phyloP scores from a whole-genome alignment of 2,797 vertebrate species.

The Fringilla coelebs region DNA sequence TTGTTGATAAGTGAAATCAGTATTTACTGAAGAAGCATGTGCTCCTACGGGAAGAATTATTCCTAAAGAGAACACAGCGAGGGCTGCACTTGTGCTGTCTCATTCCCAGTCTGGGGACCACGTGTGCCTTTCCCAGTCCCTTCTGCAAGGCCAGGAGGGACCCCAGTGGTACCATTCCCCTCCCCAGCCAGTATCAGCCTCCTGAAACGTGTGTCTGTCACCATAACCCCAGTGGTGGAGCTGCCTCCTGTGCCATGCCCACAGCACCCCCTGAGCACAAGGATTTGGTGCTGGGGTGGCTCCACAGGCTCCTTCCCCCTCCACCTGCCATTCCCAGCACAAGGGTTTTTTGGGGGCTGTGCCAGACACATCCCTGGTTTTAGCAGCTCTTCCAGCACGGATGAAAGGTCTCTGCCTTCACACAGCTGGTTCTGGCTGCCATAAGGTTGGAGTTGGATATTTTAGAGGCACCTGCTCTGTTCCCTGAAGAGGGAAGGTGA shows the following conservation, averaged over 20 bases:
- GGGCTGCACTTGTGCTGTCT: not conserved
- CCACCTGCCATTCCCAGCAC: not conserved
- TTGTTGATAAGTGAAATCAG: not conserved
- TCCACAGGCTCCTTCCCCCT: not conserved
- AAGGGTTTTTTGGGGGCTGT: not conserved
- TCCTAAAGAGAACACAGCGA: fast-evolving
- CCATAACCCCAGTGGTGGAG: not conserved
- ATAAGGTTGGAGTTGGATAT: not conserved
- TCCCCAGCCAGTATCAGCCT: not conserved
- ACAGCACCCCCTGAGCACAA: not conserved
- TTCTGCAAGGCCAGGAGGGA: not conserved
- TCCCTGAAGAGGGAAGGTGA: not conserved
- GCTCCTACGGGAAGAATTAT: not conserved
- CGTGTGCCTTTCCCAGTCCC: not conserved
- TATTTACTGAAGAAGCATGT: not conserved
- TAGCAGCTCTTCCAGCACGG: not conserved
- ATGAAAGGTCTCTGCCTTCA: not conserved
- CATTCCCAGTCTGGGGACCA: not conserved
- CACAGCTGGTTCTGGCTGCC: not conserved
- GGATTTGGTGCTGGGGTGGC: not conserved
- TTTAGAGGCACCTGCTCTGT: not conserved
- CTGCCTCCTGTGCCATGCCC: not conserved
- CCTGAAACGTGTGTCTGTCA: not conserved
- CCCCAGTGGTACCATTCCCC: not conserved
- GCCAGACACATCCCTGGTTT: not conserved